Evolutionary conservation across 2,888 invertebrate genomes (phyloP), one percentile per base, ranked within the genome.

Genomic region (Apocheima hispidaria): DNA sequence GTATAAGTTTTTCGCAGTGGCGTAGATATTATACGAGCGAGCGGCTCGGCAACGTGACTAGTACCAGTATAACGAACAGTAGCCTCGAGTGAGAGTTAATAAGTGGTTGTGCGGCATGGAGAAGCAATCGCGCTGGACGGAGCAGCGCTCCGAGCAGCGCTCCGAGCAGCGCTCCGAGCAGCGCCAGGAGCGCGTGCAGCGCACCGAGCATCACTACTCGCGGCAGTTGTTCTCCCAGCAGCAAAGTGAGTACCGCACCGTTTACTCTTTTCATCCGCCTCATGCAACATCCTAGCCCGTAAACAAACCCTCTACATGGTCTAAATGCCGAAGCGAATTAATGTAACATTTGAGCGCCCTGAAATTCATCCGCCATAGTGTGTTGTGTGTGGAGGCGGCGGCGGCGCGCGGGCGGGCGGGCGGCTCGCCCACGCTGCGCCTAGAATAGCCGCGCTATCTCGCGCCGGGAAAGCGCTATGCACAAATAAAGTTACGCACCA

Each of bases 151-250:
- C 77, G 86, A 92, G 85, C 91, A 89, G 81, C 93, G 92, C 80
- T 90, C 93, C 83, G 93, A 75, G 66, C 82, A 83, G 75, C 77
- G 75, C 63, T 78, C 81, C 77, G 92, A 93, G 79, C 94, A 94
- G 86, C 93, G 94, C 81, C 93, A 93, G 78, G 81, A 85, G 79
- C 77, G 79, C 71, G 82, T 84, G 51, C 87, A 87, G 81, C 87
- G 88, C 84, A 96, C 96, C 75, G 96, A 96, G 93, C 96, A 96
- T 88, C 96, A 95, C 87, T 95, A 96, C 91, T 96, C 96, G 76
- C 94, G 96, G 83, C 96, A 97, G 92, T 94, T 96, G 93, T 95
- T 96, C 92, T 91, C 93, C 77, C 95, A 95, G 88, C 96, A 96
- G 63, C 81, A 82, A 77, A 92, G 93, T 77, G 65, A 68, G 78